A percentile compares a stretch with the other conserved stretches of the same genome.
phyloP scores from a whole-genome alignment of 2,113 vertebrate genomes.

The Anhinga anhinga region DNA sequence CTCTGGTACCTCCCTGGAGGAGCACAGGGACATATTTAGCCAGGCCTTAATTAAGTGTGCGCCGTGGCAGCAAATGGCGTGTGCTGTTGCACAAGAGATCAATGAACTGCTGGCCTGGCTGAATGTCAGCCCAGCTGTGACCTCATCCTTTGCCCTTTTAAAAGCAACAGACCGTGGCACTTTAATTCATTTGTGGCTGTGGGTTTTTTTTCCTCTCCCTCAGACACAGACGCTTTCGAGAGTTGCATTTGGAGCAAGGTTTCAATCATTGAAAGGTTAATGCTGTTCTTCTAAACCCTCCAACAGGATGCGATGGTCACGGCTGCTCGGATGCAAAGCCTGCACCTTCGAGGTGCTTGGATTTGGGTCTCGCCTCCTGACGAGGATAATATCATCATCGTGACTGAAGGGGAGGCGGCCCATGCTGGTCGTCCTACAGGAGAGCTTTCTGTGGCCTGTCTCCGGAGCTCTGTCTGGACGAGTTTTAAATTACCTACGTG shows the following conservation, averaged over 20 bases:
- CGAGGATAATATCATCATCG: fast-evolving
- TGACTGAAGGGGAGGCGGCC: fast-evolving
- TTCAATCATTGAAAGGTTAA: background rate
- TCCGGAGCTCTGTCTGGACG: background rate
- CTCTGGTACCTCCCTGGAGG: background rate
- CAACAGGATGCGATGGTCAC: fast-evolving
- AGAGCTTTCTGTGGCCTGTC: fast-evolving
- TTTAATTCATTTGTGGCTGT: background rate
- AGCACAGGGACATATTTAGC: background rate
- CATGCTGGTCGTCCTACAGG: fast-evolving
- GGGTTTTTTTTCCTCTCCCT: background rate
- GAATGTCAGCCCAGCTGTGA: background rate
- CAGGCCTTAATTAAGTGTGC: background rate
- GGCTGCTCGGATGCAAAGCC: fast-evolving
- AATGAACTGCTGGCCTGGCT: background rate
- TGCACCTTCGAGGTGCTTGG: fast-evolving
- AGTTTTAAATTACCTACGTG: background rate
- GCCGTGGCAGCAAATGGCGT: fast-evolving
- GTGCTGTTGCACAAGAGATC: background rate
- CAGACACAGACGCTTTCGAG: background rate
- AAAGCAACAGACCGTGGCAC: background rate
- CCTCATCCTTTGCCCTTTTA: background rate
- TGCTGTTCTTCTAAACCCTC: background rate
- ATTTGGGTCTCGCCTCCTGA: background rate
- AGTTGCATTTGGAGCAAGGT: fast-evolving